phyloP scores from a whole-genome alignment of 2,888 invertebrate species.

The Dolichomitus sp. region DNA sequence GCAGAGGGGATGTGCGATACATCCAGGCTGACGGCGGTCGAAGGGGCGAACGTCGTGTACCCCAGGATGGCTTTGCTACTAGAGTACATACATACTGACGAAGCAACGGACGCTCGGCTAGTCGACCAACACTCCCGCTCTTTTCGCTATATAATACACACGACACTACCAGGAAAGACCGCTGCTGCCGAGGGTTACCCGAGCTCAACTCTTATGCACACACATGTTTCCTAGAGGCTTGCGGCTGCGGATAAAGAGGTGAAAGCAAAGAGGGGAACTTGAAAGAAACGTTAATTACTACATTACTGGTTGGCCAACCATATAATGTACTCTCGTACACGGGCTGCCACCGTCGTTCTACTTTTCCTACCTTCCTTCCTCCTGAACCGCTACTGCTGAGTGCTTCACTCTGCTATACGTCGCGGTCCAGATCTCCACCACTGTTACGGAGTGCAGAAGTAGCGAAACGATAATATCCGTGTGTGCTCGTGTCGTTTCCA shows the following conservation, averaged over 20 bases:
- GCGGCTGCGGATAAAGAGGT: conserved; percentile 64
- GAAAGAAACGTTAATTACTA: conserved; percentile 82
- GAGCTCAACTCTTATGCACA: conserved; percentile 23
- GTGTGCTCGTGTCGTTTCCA: conserved; percentile 28
- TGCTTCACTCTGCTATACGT: conserved; percentile 8
- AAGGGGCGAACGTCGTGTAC: conserved; percentile 38
- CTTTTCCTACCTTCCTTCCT: conserved; percentile 15
- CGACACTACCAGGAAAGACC: background rate
- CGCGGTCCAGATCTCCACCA: background rate
- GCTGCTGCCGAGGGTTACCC: conserved; percentile 14
- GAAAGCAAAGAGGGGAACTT: conserved; percentile 71
- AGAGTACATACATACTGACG: background rate
- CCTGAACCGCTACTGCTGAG: conserved; percentile 3
- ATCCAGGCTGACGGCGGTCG: conserved; percentile 35
- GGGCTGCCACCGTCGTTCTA: conserved; percentile 31
- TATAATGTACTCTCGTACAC: conserved; percentile 74
- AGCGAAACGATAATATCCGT: conserved; percentile 42
- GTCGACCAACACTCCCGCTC: background rate
- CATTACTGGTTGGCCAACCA: conserved; percentile 77
- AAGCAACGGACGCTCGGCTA: conserved; percentile 6
- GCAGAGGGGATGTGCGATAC: conserved; percentile 50
- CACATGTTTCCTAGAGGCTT: conserved; percentile 60
- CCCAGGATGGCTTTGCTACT: conserved; percentile 42
- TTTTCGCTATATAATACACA: background rate
- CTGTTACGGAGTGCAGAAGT: conserved; percentile 2